phyloP scores from a whole-genome alignment of 2,888 invertebrate genomes.

The Scaptomyza tumidula region DNA sequence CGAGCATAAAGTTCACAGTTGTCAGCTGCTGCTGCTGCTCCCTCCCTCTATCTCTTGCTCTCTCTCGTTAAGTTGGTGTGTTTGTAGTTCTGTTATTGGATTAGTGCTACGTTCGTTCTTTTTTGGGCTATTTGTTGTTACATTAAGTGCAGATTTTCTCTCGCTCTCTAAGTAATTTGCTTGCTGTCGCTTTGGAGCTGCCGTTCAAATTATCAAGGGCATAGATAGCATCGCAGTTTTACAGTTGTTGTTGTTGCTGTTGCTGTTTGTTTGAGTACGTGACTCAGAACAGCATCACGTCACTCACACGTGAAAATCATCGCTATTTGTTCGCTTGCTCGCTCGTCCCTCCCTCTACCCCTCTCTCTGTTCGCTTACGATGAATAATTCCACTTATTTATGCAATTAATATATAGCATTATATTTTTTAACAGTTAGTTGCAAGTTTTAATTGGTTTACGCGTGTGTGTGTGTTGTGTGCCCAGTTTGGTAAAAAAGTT shows the following conservation, averaged over 20 bases:
- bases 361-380: background rate
- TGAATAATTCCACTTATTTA: slow-evolving; percentile 37
- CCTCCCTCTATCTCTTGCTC: background rate
- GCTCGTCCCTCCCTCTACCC: background rate
- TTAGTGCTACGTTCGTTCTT: slow-evolving; percentile 26
- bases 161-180: slow-evolving; percentile 44
- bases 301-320: slow-evolving; percentile 32
- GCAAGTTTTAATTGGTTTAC: slow-evolving; percentile 46
- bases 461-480: background rate
- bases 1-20: slow-evolving; percentile 53
- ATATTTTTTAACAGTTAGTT: slow-evolving; percentile 24
- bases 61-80: background rate
- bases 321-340: slow-evolving; percentile 1
- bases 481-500: slow-evolving; percentile 24
- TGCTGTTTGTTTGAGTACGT: slow-evolving; percentile 30
- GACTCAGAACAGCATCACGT: slow-evolving; percentile 47
- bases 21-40: slow-evolving; percentile 32
- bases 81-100: slow-evolving; percentile 29
- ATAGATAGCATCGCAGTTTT: slow-evolving; percentile 1
- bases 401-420: slow-evolving; percentile 35
- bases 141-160: slow-evolving; percentile 22
- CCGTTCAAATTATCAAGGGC: slow-evolving; percentile 34
- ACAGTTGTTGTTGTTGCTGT: slow-evolving; percentile 6
- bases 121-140: slow-evolving; percentile 2
- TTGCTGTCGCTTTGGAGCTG: slow-evolving; percentile 7